These are phyloP conservation scores for Phyllostomus discolor DNA, from an alignment of 2,113 vertebrate species.

Conservation along the genomic window DNA sequence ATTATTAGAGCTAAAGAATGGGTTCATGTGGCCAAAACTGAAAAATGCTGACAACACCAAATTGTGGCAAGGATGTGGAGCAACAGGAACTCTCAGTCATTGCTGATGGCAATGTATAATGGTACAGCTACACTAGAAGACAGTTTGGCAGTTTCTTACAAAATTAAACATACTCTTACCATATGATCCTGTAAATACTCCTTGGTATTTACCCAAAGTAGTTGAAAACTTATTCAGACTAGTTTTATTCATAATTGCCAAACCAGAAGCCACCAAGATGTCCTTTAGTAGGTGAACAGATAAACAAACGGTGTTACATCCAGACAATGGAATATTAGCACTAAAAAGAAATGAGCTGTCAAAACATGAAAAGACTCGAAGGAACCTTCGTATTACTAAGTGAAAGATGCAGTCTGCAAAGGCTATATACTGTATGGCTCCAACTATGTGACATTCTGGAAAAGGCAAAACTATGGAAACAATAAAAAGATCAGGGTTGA, in stretches of 20 bases:
- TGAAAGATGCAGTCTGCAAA: not conserved
- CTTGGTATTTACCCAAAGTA: not conserved
- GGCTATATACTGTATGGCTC: not conserved
- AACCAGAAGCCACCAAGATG: not conserved
- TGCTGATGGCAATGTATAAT: not conserved
- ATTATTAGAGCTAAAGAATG: not conserved
- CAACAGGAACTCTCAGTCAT: not conserved
- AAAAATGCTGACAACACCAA: not conserved
- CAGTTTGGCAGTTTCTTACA: not conserved
- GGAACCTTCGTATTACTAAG: not conserved
- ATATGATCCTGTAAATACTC: not conserved
- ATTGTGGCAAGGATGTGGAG: not conserved
- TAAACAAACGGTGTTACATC: not conserved
- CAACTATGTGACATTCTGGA: not conserved
- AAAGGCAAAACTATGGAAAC: not conserved
- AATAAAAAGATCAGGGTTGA: not conserved
- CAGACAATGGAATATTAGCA: not conserved
- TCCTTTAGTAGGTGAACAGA: not conserved
- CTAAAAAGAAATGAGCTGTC: not conserved
- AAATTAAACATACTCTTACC: not conserved
- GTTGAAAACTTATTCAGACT: not conserved
- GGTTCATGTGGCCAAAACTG: not conserved
- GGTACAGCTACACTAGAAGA: not conserved
- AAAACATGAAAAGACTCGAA: not conserved
- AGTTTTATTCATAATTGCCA: not conserved